These are phyloP conservation scores for Neodiprion virginianus DNA, from an alignment of 1,140 invertebrate genomes.

Conservation along the genomic window DNA sequence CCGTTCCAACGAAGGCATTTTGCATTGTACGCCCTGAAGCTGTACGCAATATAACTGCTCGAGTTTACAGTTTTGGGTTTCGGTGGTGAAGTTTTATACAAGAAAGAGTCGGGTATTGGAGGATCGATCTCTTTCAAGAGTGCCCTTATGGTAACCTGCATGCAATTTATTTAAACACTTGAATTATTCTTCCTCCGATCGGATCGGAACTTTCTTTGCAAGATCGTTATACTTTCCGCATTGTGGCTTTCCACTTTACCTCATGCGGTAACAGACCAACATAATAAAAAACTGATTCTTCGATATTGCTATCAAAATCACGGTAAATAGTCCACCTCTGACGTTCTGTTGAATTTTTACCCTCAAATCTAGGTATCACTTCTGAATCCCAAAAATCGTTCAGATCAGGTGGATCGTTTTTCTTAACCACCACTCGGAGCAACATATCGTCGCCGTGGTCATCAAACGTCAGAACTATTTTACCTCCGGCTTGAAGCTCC, in stretches of 20 bases:
- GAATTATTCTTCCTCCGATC: neutral
- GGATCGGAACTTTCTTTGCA: neutral
- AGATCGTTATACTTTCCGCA: neutral
- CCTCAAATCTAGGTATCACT: neutral
- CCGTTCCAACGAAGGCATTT: neutral
- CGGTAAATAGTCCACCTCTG: neutral
- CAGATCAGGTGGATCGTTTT: neutral
- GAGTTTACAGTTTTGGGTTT: neutral
- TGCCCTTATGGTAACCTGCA: constrained; percentile 6
- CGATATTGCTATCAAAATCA: neutral
- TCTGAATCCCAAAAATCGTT: constrained; percentile 10
- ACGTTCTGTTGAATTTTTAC: neutral
- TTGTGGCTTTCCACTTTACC: neutral
- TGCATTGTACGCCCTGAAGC: neutral
- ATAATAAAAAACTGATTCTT: constrained; percentile 7
- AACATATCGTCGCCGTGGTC: neutral
- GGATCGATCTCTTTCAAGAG: neutral
- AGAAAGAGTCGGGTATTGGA: neutral
- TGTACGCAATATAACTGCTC: neutral
- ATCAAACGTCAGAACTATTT: neutral
- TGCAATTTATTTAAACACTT: neutral
- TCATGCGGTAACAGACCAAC: constrained; percentile 4
- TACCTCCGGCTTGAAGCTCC: constrained; percentile 2
- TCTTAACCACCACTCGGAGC: neutral
- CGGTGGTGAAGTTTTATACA: neutral